A percentile compares a stretch with the other conserved stretches of the same genome.
Conservation (phyloP, 1,140 invertebrate genomes). For the Homarus americanus region DNA sequence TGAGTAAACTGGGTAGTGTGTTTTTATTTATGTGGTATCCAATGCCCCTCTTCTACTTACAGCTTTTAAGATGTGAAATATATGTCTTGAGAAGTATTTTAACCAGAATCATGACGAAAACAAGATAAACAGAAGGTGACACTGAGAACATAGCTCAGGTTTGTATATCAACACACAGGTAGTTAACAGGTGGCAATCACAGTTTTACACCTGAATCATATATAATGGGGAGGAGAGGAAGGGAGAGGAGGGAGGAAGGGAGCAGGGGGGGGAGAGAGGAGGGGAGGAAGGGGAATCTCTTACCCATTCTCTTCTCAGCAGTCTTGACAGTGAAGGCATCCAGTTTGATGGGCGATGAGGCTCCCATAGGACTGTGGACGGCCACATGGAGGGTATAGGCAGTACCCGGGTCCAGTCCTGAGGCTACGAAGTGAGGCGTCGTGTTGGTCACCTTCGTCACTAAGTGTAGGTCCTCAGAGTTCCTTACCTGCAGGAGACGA, state of each 20-base stretch:
- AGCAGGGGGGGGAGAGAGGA: neutral
- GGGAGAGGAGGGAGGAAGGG: neutral
- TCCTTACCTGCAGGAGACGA: constrained; percentile 53
- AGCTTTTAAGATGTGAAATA: too few relatives aligned
- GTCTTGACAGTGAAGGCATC: constrained; percentile 74
- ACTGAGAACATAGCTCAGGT: too few relatives aligned
- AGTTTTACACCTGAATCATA: too few relatives aligned
- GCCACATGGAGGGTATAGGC: constrained; percentile 72
- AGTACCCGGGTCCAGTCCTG: constrained; percentile 68
- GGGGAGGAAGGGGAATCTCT: neutral
- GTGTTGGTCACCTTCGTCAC: constrained; percentile 72
- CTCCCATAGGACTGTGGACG: constrained; percentile 74
- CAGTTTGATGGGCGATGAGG: constrained; percentile 71
- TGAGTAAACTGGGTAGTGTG: neutral
- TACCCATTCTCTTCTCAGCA: constrained; percentile 74
- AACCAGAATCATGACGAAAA: too few relatives aligned
- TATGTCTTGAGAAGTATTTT: too few relatives aligned
- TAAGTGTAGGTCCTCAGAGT: constrained; percentile 69
- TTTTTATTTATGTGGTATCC: too few relatives aligned
- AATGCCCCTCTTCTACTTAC: too few relatives aligned
- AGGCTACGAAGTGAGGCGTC: constrained; percentile 71
- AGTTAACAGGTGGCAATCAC: too few relatives aligned
- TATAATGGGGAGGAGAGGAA: neutral
- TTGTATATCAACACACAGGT: too few relatives aligned
- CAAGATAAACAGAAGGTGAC: too few relatives aligned